Conservation (phyloP, 1,140 invertebrate genomes). For the Hylaeus anthracinus region DNA sequence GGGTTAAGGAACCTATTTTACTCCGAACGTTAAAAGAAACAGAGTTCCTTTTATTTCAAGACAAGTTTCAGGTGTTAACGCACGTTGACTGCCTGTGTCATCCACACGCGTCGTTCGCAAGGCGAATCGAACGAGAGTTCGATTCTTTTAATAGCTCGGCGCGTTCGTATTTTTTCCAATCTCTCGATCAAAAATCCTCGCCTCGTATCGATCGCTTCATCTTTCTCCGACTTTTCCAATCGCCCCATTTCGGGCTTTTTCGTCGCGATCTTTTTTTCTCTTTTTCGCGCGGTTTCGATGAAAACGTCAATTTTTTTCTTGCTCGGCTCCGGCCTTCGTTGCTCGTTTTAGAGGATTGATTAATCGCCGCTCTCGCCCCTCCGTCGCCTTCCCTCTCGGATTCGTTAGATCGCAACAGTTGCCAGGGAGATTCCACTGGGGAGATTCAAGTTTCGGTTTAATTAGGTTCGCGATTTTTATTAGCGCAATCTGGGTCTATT, state of each 20-base stretch:
- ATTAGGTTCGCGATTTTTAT: slow-evolving; percentile 19
- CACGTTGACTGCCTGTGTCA: no score
- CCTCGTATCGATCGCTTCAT: slow-evolving; percentile 5
- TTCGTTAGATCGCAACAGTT: slow-evolving; percentile 9
- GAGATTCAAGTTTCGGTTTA: not conserved
- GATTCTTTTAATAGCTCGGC: not conserved
- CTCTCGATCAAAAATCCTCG: slow-evolving; percentile 13
- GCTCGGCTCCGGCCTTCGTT: not conserved
- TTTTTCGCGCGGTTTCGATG: not conserved
- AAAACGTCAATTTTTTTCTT: not conserved
- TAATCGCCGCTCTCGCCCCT: not conserved
- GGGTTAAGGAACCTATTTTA: no score
- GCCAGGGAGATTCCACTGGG: not conserved
- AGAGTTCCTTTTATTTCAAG: no score
- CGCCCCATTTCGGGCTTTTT: not conserved
- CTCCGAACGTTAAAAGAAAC: no score
- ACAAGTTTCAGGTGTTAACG: no score
- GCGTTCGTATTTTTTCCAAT: not conserved
- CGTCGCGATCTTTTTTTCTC: not conserved
- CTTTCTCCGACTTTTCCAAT: not conserved
- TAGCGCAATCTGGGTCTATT: not conserved
- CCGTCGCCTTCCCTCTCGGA: not conserved
- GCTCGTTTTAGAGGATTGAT: not conserved
- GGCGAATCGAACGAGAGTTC: not conserved
- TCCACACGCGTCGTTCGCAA: no score